A percentile compares a stretch with the other conserved stretches of the same genome.
These are phyloP conservation scores for Melanotaenia nigrans DNA, from an alignment of 2,797 vertebrate species.

Conservation along the genomic window DNA sequence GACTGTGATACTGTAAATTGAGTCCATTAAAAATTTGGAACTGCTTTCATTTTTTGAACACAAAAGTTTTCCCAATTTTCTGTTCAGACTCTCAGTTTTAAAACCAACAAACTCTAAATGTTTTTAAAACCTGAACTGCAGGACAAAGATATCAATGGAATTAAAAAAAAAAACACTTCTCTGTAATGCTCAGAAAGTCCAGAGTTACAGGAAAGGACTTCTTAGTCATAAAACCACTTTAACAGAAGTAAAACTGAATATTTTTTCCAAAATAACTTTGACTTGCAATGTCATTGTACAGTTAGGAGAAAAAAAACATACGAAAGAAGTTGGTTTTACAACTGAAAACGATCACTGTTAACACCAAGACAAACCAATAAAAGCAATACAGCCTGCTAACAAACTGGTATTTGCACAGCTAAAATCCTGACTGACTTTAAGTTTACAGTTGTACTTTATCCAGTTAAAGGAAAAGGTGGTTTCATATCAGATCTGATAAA, in stretches of 20 bases:
- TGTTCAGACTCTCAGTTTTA: conserved; percentile 6
- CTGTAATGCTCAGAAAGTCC: conserved; percentile 35
- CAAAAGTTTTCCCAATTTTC: not conserved
- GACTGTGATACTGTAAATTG: no score
- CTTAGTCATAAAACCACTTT: conserved; percentile 47
- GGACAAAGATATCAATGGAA: conserved; percentile 17
- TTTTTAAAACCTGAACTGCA: not conserved
- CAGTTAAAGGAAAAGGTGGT: no score
- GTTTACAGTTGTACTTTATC: no score
- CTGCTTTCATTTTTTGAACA: not conserved
- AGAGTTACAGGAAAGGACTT: conserved; percentile 18
- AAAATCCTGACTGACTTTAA: not conserved
- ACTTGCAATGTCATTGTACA: conserved; percentile 6
- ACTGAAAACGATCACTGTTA: no score
- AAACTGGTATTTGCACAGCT: not conserved
- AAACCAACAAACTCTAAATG: not conserved
- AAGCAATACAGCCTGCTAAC: not conserved
- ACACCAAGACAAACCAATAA: not conserved
- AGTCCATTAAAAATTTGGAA: no score
- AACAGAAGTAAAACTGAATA: conserved; percentile 32
- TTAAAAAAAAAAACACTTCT: conserved; percentile 12
- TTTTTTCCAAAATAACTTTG: conserved; percentile 32
- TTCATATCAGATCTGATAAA: no score
- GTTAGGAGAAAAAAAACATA: not conserved
- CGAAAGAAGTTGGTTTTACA: no score